These are phyloP conservation scores for Linepithema humile DNA, from an alignment of 1,140 invertebrate genomes.

Conservation along the genomic window DNA sequence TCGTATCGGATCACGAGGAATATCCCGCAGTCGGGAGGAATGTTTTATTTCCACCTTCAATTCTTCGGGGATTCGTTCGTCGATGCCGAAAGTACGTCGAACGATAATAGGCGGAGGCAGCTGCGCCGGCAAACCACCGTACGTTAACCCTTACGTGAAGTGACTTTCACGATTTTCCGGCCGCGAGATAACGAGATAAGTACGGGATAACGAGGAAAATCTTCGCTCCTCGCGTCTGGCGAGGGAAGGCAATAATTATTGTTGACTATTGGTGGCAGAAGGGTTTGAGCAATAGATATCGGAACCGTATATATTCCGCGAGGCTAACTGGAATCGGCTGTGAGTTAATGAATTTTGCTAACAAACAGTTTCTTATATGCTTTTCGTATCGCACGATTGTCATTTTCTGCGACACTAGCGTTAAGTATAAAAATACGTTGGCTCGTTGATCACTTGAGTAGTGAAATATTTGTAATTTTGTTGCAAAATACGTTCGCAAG, in stretches of 20 bases:
- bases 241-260: constrained; percentile 15
- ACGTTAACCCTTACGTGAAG: not conserved
- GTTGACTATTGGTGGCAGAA: constrained; percentile 1
- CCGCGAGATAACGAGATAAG: not conserved
- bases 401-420: not conserved
- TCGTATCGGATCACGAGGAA: constrained; percentile 60
- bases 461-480: not conserved
- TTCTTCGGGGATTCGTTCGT: constrained; percentile 63
- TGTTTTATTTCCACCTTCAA: constrained; percentile 69
- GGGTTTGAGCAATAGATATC: not conserved
- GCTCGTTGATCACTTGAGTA: not conserved
- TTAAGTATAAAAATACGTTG: not conserved
- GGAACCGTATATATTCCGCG: not conserved
- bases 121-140: constrained; percentile 14
- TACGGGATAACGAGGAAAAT: not conserved
- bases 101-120: constrained; percentile 62
- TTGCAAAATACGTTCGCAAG: not conserved
- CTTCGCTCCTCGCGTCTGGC: constrained; percentile 4
- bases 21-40: constrained; percentile 40
- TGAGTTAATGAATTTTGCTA: constrained; percentile 31
- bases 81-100: constrained; percentile 54
- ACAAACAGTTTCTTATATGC: not conserved
- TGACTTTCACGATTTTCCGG: not conserved
- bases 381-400: not conserved
- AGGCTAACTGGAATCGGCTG: not conserved